Percentiles rank a stretch among this genome's conserved stretches.
Conservation (phyloP, 2,797 vertebrate species). For the Pogonophryne albipinna region DNA sequence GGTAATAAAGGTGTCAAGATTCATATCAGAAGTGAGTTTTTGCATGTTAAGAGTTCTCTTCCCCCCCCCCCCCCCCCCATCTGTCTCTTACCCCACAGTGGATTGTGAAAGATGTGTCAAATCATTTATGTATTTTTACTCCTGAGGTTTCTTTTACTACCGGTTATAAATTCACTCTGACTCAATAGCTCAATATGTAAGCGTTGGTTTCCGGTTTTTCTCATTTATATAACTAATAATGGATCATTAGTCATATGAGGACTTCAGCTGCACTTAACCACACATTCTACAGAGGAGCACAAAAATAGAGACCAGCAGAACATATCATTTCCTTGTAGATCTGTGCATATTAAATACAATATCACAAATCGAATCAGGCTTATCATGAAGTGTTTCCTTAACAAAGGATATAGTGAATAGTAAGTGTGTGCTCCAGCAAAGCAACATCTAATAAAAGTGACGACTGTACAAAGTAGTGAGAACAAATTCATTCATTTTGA, state of each 20-base stretch:
- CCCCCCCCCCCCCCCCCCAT: slow-evolving; percentile 9
- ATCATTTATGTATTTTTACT: slow-evolving; percentile 47
- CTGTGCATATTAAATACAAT: not conserved
- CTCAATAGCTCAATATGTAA: slow-evolving; percentile 40
- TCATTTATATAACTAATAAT: slow-evolving; percentile 26
- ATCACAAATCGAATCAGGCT: slow-evolving; percentile 7
- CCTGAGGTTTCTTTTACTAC: slow-evolving; percentile 34
- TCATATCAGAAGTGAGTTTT: slow-evolving; percentile 63
- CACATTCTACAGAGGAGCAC: slow-evolving; percentile 13
- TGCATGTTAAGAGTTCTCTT: slow-evolving; percentile 35
- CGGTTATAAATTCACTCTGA: slow-evolving; percentile 52
- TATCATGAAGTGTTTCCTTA: not conserved
- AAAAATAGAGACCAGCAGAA: slow-evolving; percentile 7
- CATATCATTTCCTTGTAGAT: not conserved
- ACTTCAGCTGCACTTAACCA: slow-evolving; percentile 6
- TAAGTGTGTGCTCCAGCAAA: not conserved
- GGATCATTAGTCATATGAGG: slow-evolving; percentile 20
- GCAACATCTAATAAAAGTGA: slow-evolving; percentile 5
- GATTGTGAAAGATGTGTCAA: slow-evolving; percentile 63
- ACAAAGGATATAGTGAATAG: not conserved
- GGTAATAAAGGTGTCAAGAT: slow-evolving; percentile 76
- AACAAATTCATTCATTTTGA: slow-evolving; percentile 56
- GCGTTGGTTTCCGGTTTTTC: slow-evolving; percentile 23
- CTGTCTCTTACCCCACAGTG: slow-evolving; percentile 42
- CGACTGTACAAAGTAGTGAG: slow-evolving; percentile 21